These are phyloP conservation scores for Scaptomyza polygonia DNA, from an alignment of 2,888 invertebrate species.

Conservation along the genomic window DNA sequence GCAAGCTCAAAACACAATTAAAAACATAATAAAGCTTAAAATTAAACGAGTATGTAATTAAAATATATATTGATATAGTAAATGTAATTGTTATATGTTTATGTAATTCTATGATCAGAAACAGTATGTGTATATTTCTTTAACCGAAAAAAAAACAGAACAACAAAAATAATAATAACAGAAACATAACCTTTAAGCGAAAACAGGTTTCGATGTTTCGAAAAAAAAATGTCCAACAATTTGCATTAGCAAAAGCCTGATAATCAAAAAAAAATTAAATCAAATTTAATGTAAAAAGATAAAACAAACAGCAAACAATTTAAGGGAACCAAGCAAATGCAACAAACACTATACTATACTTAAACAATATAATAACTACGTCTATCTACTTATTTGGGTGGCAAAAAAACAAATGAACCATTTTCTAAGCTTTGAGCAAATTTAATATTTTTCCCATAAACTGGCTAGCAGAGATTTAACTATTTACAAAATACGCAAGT, in stretches of 20 bases:
- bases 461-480: slow-evolving; percentile 44
- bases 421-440: slow-evolving; percentile 52
- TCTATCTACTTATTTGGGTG: slow-evolving; percentile 34
- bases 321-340: slow-evolving; percentile 70
- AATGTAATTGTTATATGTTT: slow-evolving; percentile 30
- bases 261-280: slow-evolving; percentile 83
- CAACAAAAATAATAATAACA: slow-evolving; percentile 8
- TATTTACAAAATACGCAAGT: slow-evolving; percentile 53
- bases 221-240: slow-evolving; percentile 25
- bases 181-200: slow-evolving; percentile 39
- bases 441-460: slow-evolving; percentile 40
- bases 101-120: slow-evolving; percentile 32
- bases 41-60: slow-evolving; percentile 37
- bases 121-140: slow-evolving; percentile 52
- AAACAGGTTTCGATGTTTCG: slow-evolving; percentile 71
- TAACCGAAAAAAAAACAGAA: slow-evolving; percentile 23
- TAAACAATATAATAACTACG: slow-evolving; percentile 26
- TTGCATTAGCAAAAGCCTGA: slow-evolving; percentile 71
- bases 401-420: too few species aligned
- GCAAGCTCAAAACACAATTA: slow-evolving; percentile 44
- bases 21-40: slow-evolving; percentile 36
- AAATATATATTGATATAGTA: slow-evolving; percentile 37
- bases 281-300: slow-evolving; percentile 76
- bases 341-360: slow-evolving; percentile 32
- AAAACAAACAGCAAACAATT: slow-evolving; percentile 42